phyloP scores from a whole-genome alignment of 2,888 invertebrate species.

The Plemyria rubiginata region DNA sequence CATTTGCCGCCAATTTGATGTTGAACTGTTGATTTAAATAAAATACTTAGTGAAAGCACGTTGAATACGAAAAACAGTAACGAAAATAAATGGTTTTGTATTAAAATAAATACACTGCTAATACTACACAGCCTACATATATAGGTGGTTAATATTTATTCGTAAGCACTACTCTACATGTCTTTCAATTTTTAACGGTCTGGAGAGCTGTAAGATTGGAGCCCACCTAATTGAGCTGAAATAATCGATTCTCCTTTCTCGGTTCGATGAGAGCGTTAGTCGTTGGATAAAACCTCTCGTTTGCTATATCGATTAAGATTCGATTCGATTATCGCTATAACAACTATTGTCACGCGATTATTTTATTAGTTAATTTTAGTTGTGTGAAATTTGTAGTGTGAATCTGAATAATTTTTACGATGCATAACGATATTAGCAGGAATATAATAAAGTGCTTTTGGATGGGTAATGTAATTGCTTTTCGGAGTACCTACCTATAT shows the following conservation, averaged over 20 bases:
- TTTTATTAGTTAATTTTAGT: slow-evolving; percentile 12
- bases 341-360: slow-evolving; percentile 45
- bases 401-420: background rate
- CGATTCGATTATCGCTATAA: slow-evolving; percentile 40
- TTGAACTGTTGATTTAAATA: too few relatives aligned
- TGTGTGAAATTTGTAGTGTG: slow-evolving; percentile 2
- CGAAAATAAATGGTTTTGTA: too few relatives aligned
- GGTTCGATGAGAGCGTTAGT: slow-evolving; percentile 39
- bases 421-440: background rate
- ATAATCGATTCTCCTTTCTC: slow-evolving; percentile 59
- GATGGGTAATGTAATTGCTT: too few relatives aligned
- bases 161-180: slow-evolving; percentile 31
- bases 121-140: too few relatives aligned
- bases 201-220: slow-evolving; percentile 47
- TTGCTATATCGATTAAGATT: slow-evolving; percentile 40
- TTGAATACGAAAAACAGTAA: too few relatives aligned
- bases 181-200: slow-evolving; percentile 54
- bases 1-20: too few relatives aligned
- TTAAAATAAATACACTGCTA: too few relatives aligned
- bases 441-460: background rate
- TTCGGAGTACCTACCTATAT: too few relatives aligned
- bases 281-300: slow-evolving; percentile 42
- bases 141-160: background rate
- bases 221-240: slow-evolving; percentile 51
- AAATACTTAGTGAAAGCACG: too few relatives aligned